Base-by-base conservation (phyloP, 92 coral and sea anemone genomes). In the Epizoanthus stellaris region DNA sequence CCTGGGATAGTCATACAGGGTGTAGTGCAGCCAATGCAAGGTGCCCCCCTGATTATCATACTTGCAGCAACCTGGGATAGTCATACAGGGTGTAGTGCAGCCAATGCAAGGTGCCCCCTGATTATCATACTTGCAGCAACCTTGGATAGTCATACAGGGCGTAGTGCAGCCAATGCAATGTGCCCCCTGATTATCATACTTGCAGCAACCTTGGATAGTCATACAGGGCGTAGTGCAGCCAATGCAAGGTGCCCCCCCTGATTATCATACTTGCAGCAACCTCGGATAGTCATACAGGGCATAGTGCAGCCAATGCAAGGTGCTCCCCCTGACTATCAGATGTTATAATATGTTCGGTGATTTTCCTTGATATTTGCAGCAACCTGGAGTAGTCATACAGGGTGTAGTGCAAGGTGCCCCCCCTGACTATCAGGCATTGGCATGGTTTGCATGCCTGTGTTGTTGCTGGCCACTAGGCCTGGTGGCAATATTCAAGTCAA, bases 401-500 rank as follows among this genome's bases (percentile, higher is more conserved):
- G 82, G 61, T 7, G 86, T 39, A 52, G 67, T 58, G 75, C 86
- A 85, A 7, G 40, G 49, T 10, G 64, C 85, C 12, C 92, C 94
- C 23, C 97, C 92, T 17, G 98, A 95, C 75, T 87, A 91, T 63
- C 89, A 87, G 67, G 91, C 80, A 3, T 80, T 95, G 23, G 87
- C 98, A 7, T 93, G 95, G 93, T 95, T 95, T 87, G 90, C 98
- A 16, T 95, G 98, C 42, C 85, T 95, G 0, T 95, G 96, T 62
- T 95, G 98, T 68, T 95, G 91, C 68, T 91, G 95, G 92, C 95
- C 93, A 15, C 58, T 95, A 43, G 98, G 98, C 72, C 82, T 95
- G 54, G 75, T 93, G 16, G 96, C 98, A 10, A 89, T 95, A 60
- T 80, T 91, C 65, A 95, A 89, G 82, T 95, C 98, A 6, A 93